phyloP scores from a whole-genome alignment of 2,797 vertebrate species.

The Prionace glauca region DNA sequence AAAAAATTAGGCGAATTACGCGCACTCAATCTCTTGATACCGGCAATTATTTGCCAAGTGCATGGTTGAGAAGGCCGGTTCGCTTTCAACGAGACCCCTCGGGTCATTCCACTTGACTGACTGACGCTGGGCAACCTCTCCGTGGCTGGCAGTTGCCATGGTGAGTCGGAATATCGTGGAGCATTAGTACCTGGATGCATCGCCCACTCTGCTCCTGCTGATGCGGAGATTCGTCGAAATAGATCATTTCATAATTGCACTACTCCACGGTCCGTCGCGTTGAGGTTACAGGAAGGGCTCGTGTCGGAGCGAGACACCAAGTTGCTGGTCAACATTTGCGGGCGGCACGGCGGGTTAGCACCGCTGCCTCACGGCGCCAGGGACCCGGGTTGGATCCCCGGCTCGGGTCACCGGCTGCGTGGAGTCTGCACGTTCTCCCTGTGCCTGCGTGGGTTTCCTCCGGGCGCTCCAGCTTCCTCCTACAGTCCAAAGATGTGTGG shows the following conservation, averaged over 20 bases:
- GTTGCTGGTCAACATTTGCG: neutral
- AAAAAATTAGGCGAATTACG: constrained; percentile 60
- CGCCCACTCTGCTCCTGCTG: neutral
- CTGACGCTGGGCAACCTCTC: constrained; percentile 45
- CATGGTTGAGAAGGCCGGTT: constrained; percentile 60
- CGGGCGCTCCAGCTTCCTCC: too few relatives aligned
- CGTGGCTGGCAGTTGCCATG: neutral
- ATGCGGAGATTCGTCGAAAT: neutral
- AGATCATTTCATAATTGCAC: neutral
- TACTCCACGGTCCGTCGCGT: neutral
- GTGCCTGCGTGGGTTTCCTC: too few relatives aligned
- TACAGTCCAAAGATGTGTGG: too few relatives aligned
- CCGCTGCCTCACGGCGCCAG: too few relatives aligned
- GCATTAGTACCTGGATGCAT: neutral
- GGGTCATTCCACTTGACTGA: constrained; percentile 61
- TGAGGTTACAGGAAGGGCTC: neutral
- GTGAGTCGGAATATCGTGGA: neutral
- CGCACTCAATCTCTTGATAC: constrained; percentile 61
- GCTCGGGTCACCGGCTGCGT: too few relatives aligned
- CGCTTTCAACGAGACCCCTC: constrained; percentile 57
- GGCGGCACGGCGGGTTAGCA: too few relatives aligned
- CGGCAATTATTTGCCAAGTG: constrained; percentile 64
- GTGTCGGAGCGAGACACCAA: neutral
- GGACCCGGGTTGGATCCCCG: too few relatives aligned
- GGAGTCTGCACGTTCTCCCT: too few relatives aligned